Conservation (phyloP, 1,140 invertebrate genomes). For the Dreissena rostriformis region DNA sequence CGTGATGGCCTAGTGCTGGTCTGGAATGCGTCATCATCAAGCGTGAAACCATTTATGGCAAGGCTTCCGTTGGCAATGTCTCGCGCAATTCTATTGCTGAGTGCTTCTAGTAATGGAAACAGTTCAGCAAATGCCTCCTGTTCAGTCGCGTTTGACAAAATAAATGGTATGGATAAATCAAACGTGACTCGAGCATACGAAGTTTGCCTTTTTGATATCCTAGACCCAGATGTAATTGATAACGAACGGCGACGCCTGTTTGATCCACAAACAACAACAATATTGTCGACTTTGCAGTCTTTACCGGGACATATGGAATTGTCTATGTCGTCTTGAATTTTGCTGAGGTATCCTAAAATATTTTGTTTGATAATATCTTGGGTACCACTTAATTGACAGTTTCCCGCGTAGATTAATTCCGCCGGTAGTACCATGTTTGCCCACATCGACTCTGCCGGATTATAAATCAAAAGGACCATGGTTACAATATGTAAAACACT, state of each 20-base stretch:
- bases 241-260: background rate
- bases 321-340: constrained; percentile 5
- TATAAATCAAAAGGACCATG: no score
- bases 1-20: no score
- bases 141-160: background rate
- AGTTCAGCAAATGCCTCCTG: background rate
- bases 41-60: no score
- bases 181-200: background rate
- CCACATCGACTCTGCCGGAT: no score
- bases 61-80: no score
- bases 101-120: no score
- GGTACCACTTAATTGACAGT: background rate
- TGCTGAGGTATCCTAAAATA: background rate
- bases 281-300: constrained; percentile 18
- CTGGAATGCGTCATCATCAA: background rate
- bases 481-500: no score
- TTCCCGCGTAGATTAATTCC: constrained; percentile 15
- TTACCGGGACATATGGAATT: constrained; percentile 14
- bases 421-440: background rate
- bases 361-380: background rate
- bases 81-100: no score
- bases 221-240: no score
- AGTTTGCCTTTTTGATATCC: background rate
- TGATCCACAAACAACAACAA: constrained; percentile 10
- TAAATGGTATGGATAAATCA: background rate